Evolutionary conservation across 1,140 invertebrate genomes (phyloP).

Genomic region (Bombyx mori): DNA sequence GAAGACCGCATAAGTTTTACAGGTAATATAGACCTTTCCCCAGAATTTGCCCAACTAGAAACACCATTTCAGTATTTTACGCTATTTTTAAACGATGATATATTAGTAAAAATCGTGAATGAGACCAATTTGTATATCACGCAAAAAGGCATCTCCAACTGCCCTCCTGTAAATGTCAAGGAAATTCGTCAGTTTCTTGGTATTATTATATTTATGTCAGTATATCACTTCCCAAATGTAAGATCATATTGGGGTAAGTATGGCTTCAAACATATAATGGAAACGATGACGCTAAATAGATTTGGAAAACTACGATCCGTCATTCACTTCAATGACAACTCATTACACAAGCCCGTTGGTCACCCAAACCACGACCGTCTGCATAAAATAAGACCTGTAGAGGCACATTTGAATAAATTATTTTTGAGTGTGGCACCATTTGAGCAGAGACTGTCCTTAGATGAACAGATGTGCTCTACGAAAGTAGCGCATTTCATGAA

Average conservation of each 20-base stretch:
- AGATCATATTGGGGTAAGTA: constrained; percentile 25
- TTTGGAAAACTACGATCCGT: too few relatives aligned
- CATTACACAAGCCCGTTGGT: too few relatives aligned
- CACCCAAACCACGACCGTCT: constrained; percentile 29
- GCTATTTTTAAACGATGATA: constrained; percentile 8
- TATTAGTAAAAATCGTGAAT: constrained; percentile 11
- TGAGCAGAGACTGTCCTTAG: constrained; percentile 30
- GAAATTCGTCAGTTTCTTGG: constrained; percentile 26
- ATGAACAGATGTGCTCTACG: constrained; percentile 41
- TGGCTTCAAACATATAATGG: constrained; percentile 3
- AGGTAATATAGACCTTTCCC: constrained; percentile 12
- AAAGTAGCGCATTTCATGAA: constrained; percentile 34
- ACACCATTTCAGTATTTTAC: constrained; percentile 13
- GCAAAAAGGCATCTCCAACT: constrained; percentile 13
- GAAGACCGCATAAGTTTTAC: constrained; percentile 15
- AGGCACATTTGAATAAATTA: constrained; percentile 28
- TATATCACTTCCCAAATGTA: constrained; percentile 20
- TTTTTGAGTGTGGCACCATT: constrained; percentile 26
- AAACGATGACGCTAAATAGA: background rate
- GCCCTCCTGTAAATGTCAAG: constrained; percentile 10
- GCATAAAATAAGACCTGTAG: constrained; percentile 45
- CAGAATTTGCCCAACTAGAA: constrained; percentile 12
- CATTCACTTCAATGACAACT: too few relatives aligned
- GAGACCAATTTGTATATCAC: constrained; percentile 15
- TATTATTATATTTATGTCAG: constrained; percentile 6